Percentiles rank a stretch among this genome's conserved stretches.
Evolutionary conservation across 2,797 vertebrate genomes (phyloP).

Genomic region (Poliocrania exsul): DNA sequence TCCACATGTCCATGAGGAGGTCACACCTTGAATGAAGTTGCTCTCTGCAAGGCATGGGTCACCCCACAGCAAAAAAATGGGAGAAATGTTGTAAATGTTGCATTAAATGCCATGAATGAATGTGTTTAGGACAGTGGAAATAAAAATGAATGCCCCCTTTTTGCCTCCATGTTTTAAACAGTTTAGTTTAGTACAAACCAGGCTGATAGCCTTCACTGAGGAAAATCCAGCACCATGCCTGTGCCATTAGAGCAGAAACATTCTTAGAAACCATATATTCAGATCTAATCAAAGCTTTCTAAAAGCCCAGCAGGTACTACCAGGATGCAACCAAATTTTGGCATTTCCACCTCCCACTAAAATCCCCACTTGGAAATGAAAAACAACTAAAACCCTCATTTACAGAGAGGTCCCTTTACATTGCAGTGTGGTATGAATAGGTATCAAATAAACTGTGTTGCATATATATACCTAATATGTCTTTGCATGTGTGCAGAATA

Average conservation of each 20-base stretch:
- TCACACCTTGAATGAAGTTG: background rate
- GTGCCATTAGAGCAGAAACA: background rate
- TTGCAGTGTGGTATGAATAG: background rate
- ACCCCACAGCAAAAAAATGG: background rate
- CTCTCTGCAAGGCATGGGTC: background rate
- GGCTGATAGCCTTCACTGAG: background rate
- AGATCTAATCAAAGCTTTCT: background rate
- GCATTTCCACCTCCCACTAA: background rate
- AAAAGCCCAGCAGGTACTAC: background rate
- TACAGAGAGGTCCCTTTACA: background rate
- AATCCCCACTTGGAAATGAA: background rate
- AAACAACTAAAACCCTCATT: background rate
- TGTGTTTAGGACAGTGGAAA: background rate
- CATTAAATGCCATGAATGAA: background rate
- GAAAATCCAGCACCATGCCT: background rate
- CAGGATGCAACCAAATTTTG: background rate
- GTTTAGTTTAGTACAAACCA: background rate
- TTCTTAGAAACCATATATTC: background rate
- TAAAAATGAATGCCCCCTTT: background rate
- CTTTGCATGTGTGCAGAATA: background rate
- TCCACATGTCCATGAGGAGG: rapidly evolving
- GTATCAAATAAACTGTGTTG: background rate
- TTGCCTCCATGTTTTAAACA: background rate
- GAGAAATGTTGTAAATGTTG: background rate
- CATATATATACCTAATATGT: background rate